Evolutionary conservation across 2,888 invertebrate species (phyloP).

Genomic region (Mesorhabditis sp.): DNA sequence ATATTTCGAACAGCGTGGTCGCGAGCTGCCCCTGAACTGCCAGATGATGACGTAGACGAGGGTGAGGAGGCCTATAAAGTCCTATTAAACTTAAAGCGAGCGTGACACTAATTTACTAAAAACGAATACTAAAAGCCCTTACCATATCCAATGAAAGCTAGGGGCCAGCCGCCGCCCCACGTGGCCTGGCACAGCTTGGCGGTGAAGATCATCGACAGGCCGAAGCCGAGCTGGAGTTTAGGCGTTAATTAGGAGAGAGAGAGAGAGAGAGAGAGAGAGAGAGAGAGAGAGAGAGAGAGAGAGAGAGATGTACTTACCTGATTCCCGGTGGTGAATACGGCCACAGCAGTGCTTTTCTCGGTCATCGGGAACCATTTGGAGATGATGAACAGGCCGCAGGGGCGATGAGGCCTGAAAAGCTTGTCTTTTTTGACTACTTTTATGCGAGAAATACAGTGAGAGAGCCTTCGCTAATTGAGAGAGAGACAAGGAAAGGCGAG

Average conservation of each 20-base stretch:
- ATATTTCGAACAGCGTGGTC: constrained; percentile 39
- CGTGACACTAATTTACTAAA: too few relatives aligned
- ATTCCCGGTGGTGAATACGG: constrained; percentile 52
- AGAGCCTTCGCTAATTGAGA: too few relatives aligned
- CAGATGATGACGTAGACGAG: constrained; percentile 37
- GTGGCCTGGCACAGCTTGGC: constrained; percentile 43
- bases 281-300: neutral
- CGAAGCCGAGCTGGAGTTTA: constrained; percentile 37
- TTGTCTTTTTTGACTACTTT: too few relatives aligned
- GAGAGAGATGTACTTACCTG: constrained; percentile 11
- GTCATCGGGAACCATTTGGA: constrained; percentile 51
- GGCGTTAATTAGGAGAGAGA: neutral
- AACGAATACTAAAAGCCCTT: neutral
- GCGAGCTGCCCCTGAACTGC: constrained; percentile 36
- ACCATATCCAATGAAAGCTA: constrained; percentile 44
- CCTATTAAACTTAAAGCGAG: too few relatives aligned
- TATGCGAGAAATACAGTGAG: too few relatives aligned
- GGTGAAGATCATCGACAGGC: constrained; percentile 46
- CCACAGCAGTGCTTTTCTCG: constrained; percentile 54
- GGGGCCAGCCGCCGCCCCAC: constrained; percentile 48
- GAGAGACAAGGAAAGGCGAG: too few relatives aligned
- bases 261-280: neutral
- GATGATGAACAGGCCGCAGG: constrained; percentile 45
- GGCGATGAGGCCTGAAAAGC: constrained; percentile 37
- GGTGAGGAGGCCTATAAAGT: constrained; percentile 30